These are phyloP conservation scores for Lithodes maja DNA, from an alignment of 2,888 invertebrate species.

Conservation along the genomic window DNA sequence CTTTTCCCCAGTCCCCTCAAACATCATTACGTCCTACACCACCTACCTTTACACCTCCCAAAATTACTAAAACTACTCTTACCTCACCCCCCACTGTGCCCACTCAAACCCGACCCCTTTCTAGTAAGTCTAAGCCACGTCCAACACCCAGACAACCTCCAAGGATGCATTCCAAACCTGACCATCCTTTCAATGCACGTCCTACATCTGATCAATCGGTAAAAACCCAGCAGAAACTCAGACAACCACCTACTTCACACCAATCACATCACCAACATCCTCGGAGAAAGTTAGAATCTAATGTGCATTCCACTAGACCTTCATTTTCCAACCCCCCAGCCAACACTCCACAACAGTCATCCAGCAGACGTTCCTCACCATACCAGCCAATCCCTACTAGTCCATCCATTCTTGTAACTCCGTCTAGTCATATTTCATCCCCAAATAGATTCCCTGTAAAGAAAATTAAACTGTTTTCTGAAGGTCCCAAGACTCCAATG, in stretches of 20 bases:
- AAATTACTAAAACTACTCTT: neutral
- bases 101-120: neutral
- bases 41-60: neutral
- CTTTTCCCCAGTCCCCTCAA: neutral
- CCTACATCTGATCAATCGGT: neutral
- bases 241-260: neutral
- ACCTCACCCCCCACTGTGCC: neutral
- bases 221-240: neutral
- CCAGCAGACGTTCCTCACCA: neutral
- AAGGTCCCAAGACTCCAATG: neutral
- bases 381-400: neutral
- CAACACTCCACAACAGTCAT: neutral
- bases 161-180: neutral
- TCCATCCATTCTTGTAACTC: neutral
- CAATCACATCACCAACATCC: neutral
- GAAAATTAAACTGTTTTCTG: neutral
- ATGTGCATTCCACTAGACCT: constrained; percentile 3
- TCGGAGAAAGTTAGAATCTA: neutral
- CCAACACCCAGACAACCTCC: neutral
- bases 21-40: neutral
- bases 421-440: neutral
- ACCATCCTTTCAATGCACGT: neutral
- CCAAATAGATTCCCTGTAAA: neutral
- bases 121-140: neutral
- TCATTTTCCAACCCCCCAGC: neutral